Evolutionary conservation across 2,113 vertebrate species (phyloP).

Genomic region (Psilopogon haemacephalus): DNA sequence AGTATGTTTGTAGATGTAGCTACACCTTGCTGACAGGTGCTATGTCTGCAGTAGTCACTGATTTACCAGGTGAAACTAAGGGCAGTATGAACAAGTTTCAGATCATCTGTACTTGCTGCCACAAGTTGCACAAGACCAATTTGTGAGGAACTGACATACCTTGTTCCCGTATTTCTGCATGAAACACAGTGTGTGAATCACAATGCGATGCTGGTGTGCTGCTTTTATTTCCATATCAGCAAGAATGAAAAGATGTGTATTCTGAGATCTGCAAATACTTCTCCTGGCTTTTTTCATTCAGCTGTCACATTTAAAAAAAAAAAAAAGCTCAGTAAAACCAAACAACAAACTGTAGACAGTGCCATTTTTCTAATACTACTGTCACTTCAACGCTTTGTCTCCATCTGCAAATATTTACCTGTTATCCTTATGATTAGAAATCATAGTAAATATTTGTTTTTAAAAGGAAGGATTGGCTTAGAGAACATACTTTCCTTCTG

Average conservation of each 20-base stretch:
- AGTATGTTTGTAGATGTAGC: neutral
- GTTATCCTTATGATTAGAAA: neutral
- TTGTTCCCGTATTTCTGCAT: neutral
- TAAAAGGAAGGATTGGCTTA: neutral
- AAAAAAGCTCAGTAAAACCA: too few relatives aligned
- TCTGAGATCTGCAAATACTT: neutral
- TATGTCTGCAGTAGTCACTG: neutral
- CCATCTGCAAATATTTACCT: neutral
- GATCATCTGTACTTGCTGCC: neutral
- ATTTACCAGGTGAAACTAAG: neutral
- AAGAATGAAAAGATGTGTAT: neutral
- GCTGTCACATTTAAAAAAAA: neutral
- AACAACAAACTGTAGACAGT: too few relatives aligned
- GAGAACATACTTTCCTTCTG: neutral
- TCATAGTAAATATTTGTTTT: neutral
- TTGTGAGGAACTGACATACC: neutral
- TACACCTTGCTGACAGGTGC: neutral
- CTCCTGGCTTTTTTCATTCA: neutral
- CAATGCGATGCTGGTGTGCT: rapidly evolving
- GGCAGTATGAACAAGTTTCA: neutral
- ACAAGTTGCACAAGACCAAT: neutral
- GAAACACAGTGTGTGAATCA: neutral
- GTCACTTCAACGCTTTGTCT: neutral
- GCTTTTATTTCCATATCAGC: neutral
- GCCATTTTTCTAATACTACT: neutral